Percentiles rank a stretch among this genome's conserved stretches.
Evolutionary conservation across 1,140 invertebrate species (phyloP).

Genomic region (Sipha flava): DNA sequence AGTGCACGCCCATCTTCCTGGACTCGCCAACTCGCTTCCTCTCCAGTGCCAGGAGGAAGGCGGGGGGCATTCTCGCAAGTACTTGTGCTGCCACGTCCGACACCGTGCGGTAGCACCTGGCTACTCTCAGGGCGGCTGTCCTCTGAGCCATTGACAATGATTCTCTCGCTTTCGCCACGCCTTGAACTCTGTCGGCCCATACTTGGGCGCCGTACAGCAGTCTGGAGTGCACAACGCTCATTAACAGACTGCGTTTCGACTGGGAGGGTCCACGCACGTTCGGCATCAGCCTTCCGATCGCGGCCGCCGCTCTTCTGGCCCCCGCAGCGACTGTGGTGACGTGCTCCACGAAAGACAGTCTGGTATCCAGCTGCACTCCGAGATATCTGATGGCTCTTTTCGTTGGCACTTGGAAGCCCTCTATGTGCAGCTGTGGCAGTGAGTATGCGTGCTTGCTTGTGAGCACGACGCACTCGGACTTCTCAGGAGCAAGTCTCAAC

Average conservation of each 20-base stretch:
- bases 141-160: not conserved
- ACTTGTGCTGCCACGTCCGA: not conserved
- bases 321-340: not conserved
- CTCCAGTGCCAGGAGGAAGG: not conserved
- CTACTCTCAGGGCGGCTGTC: not conserved
- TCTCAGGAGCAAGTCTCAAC: not conserved
- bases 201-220: conserved; percentile 38
- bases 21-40: not conserved
- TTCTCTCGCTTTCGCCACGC: not conserved
- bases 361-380: not conserved
- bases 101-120: not conserved
- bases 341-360: not conserved
- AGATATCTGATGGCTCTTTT: not conserved
- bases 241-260: conserved; percentile 40
- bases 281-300: conserved; percentile 38
- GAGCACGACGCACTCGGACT: not conserved
- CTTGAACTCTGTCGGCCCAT: conserved; percentile 50
- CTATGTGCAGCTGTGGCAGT: too few relatives aligned
- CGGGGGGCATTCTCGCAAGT: not conserved
- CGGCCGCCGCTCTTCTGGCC: conserved; percentile 36
- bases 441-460: too few relatives aligned
- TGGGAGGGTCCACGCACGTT: conserved; percentile 41
- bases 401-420: not conserved
- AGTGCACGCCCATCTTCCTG: not conserved
- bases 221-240: not conserved